Evolutionary conservation across 1,140 invertebrate species (phyloP), one percentile per base, ranked within the genome.

Genomic region (Caenorhabditis inopinata): DNA sequence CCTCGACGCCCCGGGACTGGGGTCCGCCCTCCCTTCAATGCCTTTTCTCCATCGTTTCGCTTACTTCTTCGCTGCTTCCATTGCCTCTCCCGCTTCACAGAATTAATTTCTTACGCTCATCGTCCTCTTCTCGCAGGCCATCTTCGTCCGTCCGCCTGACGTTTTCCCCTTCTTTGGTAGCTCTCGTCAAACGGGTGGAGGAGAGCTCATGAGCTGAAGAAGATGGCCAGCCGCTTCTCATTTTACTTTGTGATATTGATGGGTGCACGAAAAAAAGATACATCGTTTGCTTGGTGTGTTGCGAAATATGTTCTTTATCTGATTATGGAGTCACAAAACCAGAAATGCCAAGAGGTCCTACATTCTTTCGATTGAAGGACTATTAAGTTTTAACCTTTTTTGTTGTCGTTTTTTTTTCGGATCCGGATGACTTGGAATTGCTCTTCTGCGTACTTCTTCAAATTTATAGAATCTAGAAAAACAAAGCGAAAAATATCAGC

Each of bases 51-150:
- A 68, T 68, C 58, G n/a, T 68, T 68, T 68, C 14, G 5, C 38
- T 32, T 32, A 38, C 38, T 68, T 38, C 58, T 68, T 68, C 58
- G 27, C 58, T 68, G 35, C 58, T 68, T 68, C 58, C 32, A 68
- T 68, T 68, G 58, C 58, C n/a, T 68, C 58, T 68, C 58, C 58
- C 58, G 58, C 58, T 68, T 68, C 58, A 29, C 58, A 68, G 38
- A 68, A 68, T 68, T 68, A 68, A 68, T 68, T 68, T 68, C 58
- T 68, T 68, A 32, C 58, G 58, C 58, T 68, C 58, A 68, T 68
- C 58, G 58, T 68, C 58, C 58, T 68, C 58, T 68, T 68, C 58
- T 32, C 58, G 38, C 58, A 29, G 58, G 29, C 58, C 51, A 21
- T 68, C 58, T 68, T 68, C 58, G 32, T 68, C 58, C 0, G 1